Percentiles rank a stretch among this genome's conserved stretches.
These are phyloP conservation scores for Drosophila histrio DNA, from an alignment of 2,888 invertebrate species.

Conservation along the genomic window DNA sequence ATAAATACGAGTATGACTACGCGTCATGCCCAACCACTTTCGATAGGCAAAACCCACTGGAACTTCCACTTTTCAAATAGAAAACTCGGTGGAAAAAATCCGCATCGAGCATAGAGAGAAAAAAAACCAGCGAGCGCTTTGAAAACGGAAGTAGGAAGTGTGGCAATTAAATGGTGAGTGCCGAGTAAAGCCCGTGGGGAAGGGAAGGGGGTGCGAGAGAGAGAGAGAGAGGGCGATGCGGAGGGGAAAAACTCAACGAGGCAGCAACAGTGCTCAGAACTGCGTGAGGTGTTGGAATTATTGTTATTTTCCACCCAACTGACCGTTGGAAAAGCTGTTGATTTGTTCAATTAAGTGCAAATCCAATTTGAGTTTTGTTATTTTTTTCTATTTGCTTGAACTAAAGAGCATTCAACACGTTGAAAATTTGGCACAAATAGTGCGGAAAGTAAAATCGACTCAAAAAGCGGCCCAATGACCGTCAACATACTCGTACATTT, in stretches of 20 bases:
- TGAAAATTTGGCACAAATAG: constrained; percentile 71
- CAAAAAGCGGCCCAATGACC: constrained; percentile 42
- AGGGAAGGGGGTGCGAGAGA: neutral
- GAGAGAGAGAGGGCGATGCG: no score
- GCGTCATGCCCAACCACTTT: constrained; percentile 66
- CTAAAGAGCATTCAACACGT: constrained; percentile 56
- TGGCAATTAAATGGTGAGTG: constrained; percentile 58
- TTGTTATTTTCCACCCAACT: constrained; percentile 9
- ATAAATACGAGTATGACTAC: constrained; percentile 31
- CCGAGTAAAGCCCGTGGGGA: neutral
- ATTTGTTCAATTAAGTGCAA: constrained; percentile 45
- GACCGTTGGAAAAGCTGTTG: constrained; percentile 31
- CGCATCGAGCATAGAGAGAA: neutral
- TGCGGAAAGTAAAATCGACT: constrained; percentile 50
- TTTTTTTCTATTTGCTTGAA: constrained; percentile 59
- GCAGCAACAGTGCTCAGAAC: constrained; percentile 44
- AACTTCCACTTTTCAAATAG: constrained; percentile 22
- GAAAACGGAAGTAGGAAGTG: constrained; percentile 69
- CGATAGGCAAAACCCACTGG: constrained; percentile 41
- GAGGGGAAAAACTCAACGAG: constrained; percentile 43
- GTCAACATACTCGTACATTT: constrained; percentile 38
- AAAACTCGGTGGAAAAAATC: constrained; percentile 6
- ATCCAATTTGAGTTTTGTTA: constrained; percentile 17
- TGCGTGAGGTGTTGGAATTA: constrained; percentile 53
- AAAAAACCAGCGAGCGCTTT: constrained; percentile 29